Evolutionary conservation across 2,797 vertebrate genomes (phyloP), one percentile per base, ranked within the genome.

Genomic region (Cynopterus sphinx): DNA sequence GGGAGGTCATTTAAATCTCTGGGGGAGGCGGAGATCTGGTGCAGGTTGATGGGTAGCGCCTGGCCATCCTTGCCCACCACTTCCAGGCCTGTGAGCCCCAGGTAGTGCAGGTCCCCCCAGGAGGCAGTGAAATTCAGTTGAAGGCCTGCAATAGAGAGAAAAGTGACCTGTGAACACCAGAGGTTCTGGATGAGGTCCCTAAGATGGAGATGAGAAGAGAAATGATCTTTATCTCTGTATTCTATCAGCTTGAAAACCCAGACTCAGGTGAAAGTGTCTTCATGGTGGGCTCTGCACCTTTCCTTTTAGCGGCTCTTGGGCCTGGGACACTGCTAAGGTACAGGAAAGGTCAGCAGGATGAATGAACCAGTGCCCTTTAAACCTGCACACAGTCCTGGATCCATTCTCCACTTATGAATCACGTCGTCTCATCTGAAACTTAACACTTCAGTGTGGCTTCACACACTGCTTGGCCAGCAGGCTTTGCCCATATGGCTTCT

Each of bases 81-180:
- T 98, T 99, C 99, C 92, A 99, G 97, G 95, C 99, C 99, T 0
- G 99, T 99, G 98, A 99, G 98, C 19, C 99, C 99, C 94, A 99
- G 97, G 97, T 99, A 99, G 96, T 99, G 99, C 41, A 97, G 97
- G 96, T 99, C 99, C 1, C 99, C 99, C 99, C 99, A 99, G 0
- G 99, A 99, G 87, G 98, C 93, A 1, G 98, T 98, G 95, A 99
- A 98, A 95, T 99, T 99, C 94, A 99, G 97, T 28, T 98, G 99
- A 91, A 99, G 98, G 96, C 99, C 99, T 99, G 71, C 2, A 55
- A 33, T 78, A 89, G 84, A 73, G 95, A 97, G 10, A 87, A 22
- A 59, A 68, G 16, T 0, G 4, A 11, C 1, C 39, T 2, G 0
- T 94, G 75, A 86, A 26, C 28, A 63, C 1, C 74, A 19, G 43